Conservation (phyloP, 1,140 invertebrate species). For the Adoxophyes honmai region DNA sequence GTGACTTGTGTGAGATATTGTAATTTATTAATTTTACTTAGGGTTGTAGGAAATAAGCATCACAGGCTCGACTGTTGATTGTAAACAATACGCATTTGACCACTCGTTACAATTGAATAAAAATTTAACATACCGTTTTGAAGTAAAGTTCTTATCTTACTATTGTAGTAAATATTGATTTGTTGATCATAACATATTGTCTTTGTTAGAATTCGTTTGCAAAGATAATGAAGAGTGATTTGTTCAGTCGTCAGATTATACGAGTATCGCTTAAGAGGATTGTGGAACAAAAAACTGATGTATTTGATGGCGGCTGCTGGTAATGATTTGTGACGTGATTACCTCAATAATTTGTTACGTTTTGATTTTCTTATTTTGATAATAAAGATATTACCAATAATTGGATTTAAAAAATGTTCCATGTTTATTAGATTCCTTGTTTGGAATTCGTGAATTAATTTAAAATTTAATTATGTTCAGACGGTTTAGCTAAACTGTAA, state of each 20-base stretch:
- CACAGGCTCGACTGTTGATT: constrained; percentile 30
- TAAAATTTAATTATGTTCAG: no score
- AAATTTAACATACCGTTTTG: no score
- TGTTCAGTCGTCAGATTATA: no score
- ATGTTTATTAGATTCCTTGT: not conserved
- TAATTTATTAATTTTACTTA: constrained; percentile 20
- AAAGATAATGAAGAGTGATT: no score
- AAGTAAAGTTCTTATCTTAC: no score
- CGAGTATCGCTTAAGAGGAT: no score
- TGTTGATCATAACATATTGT: not conserved
- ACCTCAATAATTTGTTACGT: constrained; percentile 1
- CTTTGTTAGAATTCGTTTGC: not conserved
- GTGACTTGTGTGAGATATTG: constrained; percentile 33
- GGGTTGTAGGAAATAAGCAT: constrained; percentile 33
- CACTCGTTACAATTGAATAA: not conserved
- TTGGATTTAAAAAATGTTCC: constrained; percentile 2
- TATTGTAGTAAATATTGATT: not conserved
- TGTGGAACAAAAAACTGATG: no score
- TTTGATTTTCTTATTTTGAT: not conserved
- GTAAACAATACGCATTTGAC: not conserved
- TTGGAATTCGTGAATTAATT: not conserved
- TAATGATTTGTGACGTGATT: constrained; percentile 6
- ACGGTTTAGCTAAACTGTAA: no score
- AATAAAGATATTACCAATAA: constrained; percentile 1
- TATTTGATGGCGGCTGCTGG: not conserved